Base-by-base conservation (phyloP, 1,140 invertebrate species). In the Drosophila watanabei region DNA sequence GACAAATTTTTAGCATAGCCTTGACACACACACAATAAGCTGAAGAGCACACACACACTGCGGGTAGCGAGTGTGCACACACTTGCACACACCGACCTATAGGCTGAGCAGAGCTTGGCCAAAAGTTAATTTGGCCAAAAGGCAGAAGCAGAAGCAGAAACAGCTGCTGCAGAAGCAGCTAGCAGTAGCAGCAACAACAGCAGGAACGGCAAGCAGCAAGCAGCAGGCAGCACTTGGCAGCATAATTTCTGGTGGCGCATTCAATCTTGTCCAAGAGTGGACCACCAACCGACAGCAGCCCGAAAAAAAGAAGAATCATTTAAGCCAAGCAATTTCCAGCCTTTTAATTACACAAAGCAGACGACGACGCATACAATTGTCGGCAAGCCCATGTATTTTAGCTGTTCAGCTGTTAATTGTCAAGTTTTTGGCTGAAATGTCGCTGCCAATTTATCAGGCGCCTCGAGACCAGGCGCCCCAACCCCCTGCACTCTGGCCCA, bases 381-480 rank as follows among this genome's bases (percentile, higher is more conserved):
- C 46, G 33, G 59, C 33, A 39, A 48, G 51, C 54, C 52, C 37
- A 66, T 88, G 54, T 73, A 66, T 78, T 82, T 68, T 65, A 58
- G 61, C 75, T 76, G 78, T 83, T 89, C 75, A 79, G 61, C 75
- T 76, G 78, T 88, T 89, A 81, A 88, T 88, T 85, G 86, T 88
- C 79, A 90, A 88, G 73, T 85, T 84, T 57, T 90, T 69, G 86
- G 85, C 79, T 90, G 82, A 90, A 89, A 86, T 89, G 86, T 89
- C 86, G 79, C 79, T 90, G 82, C 82, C 86, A 90, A 89, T 89
- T 89, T 90, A 90, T 89, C 86, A 89, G 61, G 60, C 60, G 76
- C 46, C 77, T 58, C 68, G 46, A 46, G 69, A 75, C 68, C 71
- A 73, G 56, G 69, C 35, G 13, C 8, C 43, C 41, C 32, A 33